Conservation (phyloP, 2,113 vertebrate genomes). For the Prunella himalayana region DNA sequence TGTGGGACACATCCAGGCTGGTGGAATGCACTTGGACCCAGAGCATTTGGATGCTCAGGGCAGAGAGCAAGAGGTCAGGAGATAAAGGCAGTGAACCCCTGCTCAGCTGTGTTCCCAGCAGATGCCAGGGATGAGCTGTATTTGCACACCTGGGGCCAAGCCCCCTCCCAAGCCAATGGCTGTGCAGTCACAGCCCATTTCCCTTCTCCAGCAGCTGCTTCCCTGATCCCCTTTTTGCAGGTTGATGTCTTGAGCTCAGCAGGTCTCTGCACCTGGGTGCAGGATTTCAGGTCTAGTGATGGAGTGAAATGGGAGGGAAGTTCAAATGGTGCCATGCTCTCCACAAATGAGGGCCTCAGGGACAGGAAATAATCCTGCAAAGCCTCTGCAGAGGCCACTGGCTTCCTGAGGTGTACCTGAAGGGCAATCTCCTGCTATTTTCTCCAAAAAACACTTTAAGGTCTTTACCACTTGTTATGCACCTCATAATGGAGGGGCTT, state of each 20-base stretch:
- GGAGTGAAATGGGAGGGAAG: background rate
- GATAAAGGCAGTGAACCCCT: background rate
- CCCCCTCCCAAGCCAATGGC: background rate
- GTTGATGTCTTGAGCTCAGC: background rate
- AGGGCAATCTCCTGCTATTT: background rate
- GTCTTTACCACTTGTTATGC: background rate
- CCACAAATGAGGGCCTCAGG: background rate
- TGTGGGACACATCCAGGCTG: background rate
- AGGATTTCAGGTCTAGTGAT: background rate
- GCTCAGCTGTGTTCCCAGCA: background rate
- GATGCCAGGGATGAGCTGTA: background rate
- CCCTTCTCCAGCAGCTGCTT: background rate
- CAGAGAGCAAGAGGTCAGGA: background rate
- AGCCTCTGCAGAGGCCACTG: background rate
- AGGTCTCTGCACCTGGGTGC: background rate
- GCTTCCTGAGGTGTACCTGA: background rate
- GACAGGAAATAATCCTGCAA: background rate
- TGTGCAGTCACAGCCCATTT: background rate
- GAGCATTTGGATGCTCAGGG: background rate
- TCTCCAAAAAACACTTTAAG: background rate
- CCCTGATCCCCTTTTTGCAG: background rate
- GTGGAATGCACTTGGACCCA: background rate
- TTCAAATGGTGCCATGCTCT: background rate
- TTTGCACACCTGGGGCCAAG: background rate
- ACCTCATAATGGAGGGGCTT: fast-evolving